Base-by-base conservation (phyloP, 1,140 invertebrate species). In the Eriocheir sinensis region DNA sequence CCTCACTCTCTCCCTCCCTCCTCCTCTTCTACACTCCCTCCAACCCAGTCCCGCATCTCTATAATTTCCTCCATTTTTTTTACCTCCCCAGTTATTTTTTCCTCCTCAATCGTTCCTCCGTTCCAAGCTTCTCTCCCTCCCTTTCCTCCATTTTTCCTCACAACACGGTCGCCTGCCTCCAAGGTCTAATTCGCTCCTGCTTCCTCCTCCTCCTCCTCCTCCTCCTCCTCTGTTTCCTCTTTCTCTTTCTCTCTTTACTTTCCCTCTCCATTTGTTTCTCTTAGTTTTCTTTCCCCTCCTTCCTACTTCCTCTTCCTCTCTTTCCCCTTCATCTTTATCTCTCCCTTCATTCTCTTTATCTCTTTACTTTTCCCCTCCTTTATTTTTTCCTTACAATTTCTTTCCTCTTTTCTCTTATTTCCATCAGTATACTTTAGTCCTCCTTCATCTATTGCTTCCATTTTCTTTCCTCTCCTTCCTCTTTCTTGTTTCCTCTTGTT, bases 21-120 rank as follows among this genome's bases (percentile, higher is more conserved):
- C 30, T n/a, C 34, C 30, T n/a, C 32, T 41, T 9, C 83, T 36
- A 6, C 83, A 9, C 30, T 3, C 27, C 27, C 30, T 86, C 83
- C 83, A 6, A 27, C 30, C n/a, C 27, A 27, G 30, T 15, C 83
- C 40, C 9, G 21, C 40, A 21, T 41, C 40, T 86, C 83, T 86
- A 40, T 41, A 40, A 40, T 41, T 86, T 86, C 83, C 40, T 36
- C 8, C 17, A 21, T 41, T 86, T 86, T 41, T 86, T 86, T 21
- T n/a, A n/a, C n/a, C n/a, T n/a, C 21, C 30, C 36, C 1, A n/a
- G 21, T 72, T 27, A n/a, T 72, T 72, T 72, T 72, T 72, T 72
- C 60, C 60, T 72, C 60, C 48, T 72, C 60, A 72, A n/a, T 72
- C 60, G 60, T n/a, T 72, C 60, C 60, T 72, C 60, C n/a, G 21